Evolutionary conservation across 1,140 invertebrate species (phyloP), one percentile per base, ranked within the genome.

Genomic region (Hyphantria cunea): DNA sequence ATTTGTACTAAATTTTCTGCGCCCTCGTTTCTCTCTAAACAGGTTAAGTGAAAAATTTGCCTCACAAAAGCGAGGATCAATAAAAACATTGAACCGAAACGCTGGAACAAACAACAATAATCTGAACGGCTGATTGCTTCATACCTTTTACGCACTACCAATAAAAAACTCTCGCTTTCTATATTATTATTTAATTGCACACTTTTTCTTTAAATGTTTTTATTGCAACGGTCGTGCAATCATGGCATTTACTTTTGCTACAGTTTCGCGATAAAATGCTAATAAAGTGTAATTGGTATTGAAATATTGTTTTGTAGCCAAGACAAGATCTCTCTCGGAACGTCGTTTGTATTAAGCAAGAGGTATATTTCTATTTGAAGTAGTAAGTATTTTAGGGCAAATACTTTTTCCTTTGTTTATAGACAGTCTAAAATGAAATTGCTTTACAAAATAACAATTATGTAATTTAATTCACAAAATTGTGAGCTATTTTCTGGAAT

Each of bases 81-180:
- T 44, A 44, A 44, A 44, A 44, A 44, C 17, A 52, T 12, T 49
- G 12, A 39, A 39, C 33, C 10, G 33, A 32, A 9, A 32, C 34
- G 47, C 13, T 55, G 33, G 14, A 58, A 48, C 42, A 56, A 56
- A 48, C 54, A 37, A 37, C 13, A 48, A 56, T 25, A 58, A 58
- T 58, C 32, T 33, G 25, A 49, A 14, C 15, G 45, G 44, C 45
- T 49, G 55, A 58, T 49, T 49, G 44, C 8, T 9, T 15, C 25
- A 7, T 39, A 25, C 55, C 47, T 58, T 52, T 58, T 58, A 58
- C 44, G 53, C 34, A 32, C 44, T 49, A 47, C 31, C 14, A 17
- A 12, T n/a, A 37, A 48, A 56, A 56, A 58, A 47, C 54, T 44
- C 41, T 44, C 32, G 33, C 31, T 58, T 56, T 58, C 33, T n/a